These are phyloP conservation scores for Macquaria australasica DNA, from an alignment of 2,113 vertebrate species.

Conservation along the genomic window DNA sequence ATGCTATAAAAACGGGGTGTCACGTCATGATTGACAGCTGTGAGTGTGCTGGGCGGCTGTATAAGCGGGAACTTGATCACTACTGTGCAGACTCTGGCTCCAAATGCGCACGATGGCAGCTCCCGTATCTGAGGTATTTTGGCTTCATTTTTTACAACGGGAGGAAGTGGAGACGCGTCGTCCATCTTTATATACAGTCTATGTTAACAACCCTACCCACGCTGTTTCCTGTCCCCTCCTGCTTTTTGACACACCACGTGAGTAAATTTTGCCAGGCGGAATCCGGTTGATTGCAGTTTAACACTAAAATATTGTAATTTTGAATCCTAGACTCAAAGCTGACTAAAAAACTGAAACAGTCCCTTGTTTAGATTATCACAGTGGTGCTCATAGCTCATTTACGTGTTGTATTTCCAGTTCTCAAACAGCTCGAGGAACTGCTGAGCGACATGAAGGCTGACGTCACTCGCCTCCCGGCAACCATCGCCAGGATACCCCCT, in stretches of 20 bases:
- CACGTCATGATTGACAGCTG: no score
- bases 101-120: no score
- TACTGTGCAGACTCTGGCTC: no score
- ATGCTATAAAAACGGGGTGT: no score
- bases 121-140: no score
- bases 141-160: no score
- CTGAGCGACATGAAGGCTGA: slow-evolving; percentile 99
- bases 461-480: slow-evolving; percentile 95
- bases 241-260: background rate
- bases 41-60: no score
- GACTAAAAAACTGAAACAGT: background rate
- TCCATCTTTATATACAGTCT: no score
- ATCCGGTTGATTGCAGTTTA: background rate
- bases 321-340: background rate
- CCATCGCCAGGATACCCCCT: slow-evolving; percentile 96
- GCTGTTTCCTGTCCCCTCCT: background rate
- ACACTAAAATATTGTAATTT: background rate
- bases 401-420: slow-evolving; percentile 83
- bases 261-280: background rate
- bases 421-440: slow-evolving; percentile 98
- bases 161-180: no score
- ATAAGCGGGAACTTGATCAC: no score
- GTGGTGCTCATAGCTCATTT: background rate
- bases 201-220: background rate
- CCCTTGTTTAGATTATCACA: background rate